phyloP scores from a whole-genome alignment of 2,113 vertebrate genomes.

The Sciurus niger region DNA sequence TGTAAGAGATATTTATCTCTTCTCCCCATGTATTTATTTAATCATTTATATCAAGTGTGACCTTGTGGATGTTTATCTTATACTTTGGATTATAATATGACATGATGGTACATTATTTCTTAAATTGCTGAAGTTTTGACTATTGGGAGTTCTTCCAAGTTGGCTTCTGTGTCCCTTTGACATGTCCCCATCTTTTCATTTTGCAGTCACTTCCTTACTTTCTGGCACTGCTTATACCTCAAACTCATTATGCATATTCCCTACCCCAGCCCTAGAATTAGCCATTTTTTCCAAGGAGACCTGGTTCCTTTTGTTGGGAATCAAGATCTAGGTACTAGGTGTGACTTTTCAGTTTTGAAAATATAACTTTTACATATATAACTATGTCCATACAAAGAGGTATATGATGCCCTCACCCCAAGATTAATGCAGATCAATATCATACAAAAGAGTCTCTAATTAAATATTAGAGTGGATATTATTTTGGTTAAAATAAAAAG shows the following conservation, averaged over 20 bases:
- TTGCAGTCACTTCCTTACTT: background rate
- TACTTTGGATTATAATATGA: slow-evolving; percentile 17
- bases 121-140: background rate
- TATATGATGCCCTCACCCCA: background rate
- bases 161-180: background rate
- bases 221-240: background rate
- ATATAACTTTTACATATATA: background rate
- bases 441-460: slow-evolving; percentile 13
- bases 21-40: background rate
- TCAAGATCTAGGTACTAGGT: background rate
- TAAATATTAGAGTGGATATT: background rate
- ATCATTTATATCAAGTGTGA: background rate
- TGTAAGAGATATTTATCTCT: background rate
- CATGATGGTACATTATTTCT: background rate
- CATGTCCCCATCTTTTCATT: background rate
- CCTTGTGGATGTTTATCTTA: slow-evolving; percentile 14
- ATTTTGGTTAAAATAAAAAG: slow-evolving; percentile 33
- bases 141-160: background rate
- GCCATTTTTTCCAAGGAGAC: background rate
- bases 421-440: background rate
- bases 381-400: background rate
- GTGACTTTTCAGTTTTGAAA: background rate
- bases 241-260: background rate
- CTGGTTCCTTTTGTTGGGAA: slow-evolving; percentile 28
- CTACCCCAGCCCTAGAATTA: background rate